Percentiles rank a stretch among this genome's conserved stretches.
These are phyloP conservation scores for Teleiodes luculella DNA, from an alignment of 2,888 invertebrate species.

Conservation along the genomic window DNA sequence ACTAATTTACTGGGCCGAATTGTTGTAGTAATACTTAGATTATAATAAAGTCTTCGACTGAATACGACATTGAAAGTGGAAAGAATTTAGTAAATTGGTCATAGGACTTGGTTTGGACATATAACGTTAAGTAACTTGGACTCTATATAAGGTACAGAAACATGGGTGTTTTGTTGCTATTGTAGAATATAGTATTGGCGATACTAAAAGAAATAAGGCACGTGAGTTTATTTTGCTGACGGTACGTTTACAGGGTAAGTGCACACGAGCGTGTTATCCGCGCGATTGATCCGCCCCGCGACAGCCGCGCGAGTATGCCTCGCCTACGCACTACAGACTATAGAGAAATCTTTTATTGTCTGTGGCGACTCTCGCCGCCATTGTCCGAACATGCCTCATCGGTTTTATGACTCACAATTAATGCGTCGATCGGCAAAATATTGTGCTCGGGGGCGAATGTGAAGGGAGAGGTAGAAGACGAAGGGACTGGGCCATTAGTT, in stretches of 20 bases:
- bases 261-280: conserved; percentile 56
- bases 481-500: not conserved
- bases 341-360: conserved; percentile 1
- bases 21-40: too few relatives aligned
- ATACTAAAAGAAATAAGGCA: not conserved
- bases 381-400: conserved; percentile 52
- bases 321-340: not conserved
- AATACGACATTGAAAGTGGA: too few relatives aligned
- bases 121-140: too few relatives aligned
- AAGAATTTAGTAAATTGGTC: too few relatives aligned
- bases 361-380: conserved; percentile 23
- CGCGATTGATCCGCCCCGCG: conserved; percentile 57
- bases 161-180: too few relatives aligned
- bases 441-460: conserved; percentile 42
- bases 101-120: too few relatives aligned
- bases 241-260: conserved; percentile 34
- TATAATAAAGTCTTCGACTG: too few relatives aligned
- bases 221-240: conserved; percentile 30
- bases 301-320: conserved; percentile 29
- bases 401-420: conserved; percentile 65
- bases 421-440: conserved; percentile 56
- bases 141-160: too few relatives aligned
- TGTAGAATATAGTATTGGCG: too few relatives aligned
- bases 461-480: conserved; percentile 16
- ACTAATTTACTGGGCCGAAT: too few relatives aligned